Percentiles rank a stretch among this genome's conserved stretches.
phyloP scores from a whole-genome alignment of 2,797 vertebrate genomes.

The Hybognathus amarus region DNA sequence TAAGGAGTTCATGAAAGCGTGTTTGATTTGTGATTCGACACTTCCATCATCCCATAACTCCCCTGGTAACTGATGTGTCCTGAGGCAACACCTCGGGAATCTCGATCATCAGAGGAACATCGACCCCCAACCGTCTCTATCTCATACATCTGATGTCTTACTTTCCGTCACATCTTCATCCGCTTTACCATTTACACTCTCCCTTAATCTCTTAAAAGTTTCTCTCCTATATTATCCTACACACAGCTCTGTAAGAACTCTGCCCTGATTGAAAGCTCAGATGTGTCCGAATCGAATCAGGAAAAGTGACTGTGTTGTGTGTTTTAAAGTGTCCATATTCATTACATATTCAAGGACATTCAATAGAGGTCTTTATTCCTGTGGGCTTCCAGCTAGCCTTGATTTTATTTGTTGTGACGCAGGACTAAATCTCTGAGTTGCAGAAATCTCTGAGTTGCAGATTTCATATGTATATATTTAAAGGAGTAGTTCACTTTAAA shows the following conservation, averaged over 20 bases:
- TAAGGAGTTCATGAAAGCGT: slow-evolving; percentile 29
- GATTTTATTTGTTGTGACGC: slow-evolving; percentile 28
- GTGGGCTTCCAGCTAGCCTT: slow-evolving; percentile 14
- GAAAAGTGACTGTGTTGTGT: background rate
- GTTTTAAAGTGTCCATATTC: slow-evolving; percentile 10
- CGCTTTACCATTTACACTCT: slow-evolving; percentile 10
- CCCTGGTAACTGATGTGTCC: slow-evolving; percentile 50
- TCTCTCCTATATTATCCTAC: background rate
- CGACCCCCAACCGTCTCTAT: slow-evolving; percentile 24
- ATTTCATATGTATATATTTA: background rate
- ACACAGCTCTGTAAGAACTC: background rate
- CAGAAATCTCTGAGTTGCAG: background rate
- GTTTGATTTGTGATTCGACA: slow-evolving; percentile 52
- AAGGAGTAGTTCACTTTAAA: too few species aligned
- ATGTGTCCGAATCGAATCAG: slow-evolving; percentile 20
- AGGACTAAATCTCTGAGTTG: background rate
- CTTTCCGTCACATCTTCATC: slow-evolving; percentile 9
- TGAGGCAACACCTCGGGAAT: slow-evolving; percentile 48
- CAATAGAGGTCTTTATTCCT: slow-evolving; percentile 4
- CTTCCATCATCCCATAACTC: slow-evolving; percentile 50
- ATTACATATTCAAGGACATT: slow-evolving; percentile 25
- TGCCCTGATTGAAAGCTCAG: slow-evolving; percentile 29
- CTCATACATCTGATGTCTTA: background rate
- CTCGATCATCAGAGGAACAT: slow-evolving; percentile 42
- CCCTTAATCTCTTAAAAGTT: slow-evolving; percentile 9